A percentile compares a stretch with the other conserved stretches of the same genome.
These are phyloP conservation scores for Mercenaria mercenaria DNA, from an alignment of 1,140 invertebrate species.

Conservation along the genomic window DNA sequence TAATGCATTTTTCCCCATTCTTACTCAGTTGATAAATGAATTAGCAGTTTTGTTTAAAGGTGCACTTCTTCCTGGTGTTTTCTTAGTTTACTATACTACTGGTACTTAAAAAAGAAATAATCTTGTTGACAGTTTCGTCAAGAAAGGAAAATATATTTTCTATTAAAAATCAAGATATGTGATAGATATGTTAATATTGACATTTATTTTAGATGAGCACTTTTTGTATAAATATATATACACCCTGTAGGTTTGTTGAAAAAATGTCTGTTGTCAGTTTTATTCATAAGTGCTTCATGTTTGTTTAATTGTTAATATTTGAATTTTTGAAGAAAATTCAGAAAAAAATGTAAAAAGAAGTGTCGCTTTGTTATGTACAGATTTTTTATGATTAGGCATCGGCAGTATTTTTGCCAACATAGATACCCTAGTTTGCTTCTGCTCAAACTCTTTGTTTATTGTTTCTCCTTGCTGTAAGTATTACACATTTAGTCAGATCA, in stretches of 20 bases:
- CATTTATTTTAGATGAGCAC: constrained; percentile 31
- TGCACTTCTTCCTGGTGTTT: too few species aligned
- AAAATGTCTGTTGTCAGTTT: constrained; percentile 1
- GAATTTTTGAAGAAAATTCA: neutral
- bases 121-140: too few species aligned
- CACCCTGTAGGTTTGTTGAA: constrained; percentile 14
- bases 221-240: constrained; percentile 27
- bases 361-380: constrained; percentile 34
- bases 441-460: neutral
- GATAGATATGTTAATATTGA: constrained; percentile 37
- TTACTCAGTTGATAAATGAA: too few species aligned
- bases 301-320: constrained; percentile 1
- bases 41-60: too few species aligned
- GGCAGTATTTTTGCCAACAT: neutral
- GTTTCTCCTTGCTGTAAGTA: neutral
- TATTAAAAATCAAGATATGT: constrained; percentile 14
- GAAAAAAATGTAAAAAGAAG: neutral
- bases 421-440: neutral
- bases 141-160: neutral
- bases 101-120: too few species aligned
- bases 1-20: too few species aligned
- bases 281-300: constrained; percentile 18
- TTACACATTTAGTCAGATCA: too few species aligned
- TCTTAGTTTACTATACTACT: too few species aligned
- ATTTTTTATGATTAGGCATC: neutral